A percentile compares a stretch with the other conserved stretches of the same genome.
These are phyloP conservation scores for Morbakka virulenta DNA, from an alignment of 30 jellyfish, hydroid and myxozoan species.

Conservation along the genomic window DNA sequence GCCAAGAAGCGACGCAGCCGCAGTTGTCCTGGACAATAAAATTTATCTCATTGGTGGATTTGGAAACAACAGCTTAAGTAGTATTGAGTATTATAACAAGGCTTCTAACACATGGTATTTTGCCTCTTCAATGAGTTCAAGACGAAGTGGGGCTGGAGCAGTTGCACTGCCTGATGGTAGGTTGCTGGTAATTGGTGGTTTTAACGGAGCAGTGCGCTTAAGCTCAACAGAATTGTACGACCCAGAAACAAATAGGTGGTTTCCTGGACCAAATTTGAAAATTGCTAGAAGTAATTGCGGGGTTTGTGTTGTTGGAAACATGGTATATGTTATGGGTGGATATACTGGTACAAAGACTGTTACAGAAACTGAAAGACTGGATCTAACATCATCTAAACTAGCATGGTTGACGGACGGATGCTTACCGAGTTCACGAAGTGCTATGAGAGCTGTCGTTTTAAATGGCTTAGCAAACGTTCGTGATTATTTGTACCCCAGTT, in stretches of 20 bases:
- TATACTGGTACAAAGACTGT: slow-evolving; percentile 72
- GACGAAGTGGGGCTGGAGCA: slow-evolving; percentile 88
- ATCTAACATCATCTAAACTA: too few relatives aligned
- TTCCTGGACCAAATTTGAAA: slow-evolving; percentile 68
- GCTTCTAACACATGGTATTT: slow-evolving; percentile 52
- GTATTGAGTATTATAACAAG: slow-evolving; percentile 67
- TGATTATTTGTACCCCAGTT: slow-evolving; percentile 6
- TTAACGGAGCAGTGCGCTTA: slow-evolving; percentile 64
- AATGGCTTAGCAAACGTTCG: slow-evolving; percentile 4
- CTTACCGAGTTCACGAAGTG: slow-evolving; percentile 65
- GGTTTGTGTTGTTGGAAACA: slow-evolving; percentile 47
- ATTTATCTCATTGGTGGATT: slow-evolving; percentile 81
- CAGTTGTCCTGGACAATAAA: slow-evolving; percentile 44
- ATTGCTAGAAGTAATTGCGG: slow-evolving; percentile 81
- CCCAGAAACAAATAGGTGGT: slow-evolving; percentile 50
- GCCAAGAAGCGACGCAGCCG: slow-evolving; percentile 82
- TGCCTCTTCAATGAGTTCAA: slow-evolving; percentile 51
- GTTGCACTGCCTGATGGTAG: slow-evolving; percentile 64
- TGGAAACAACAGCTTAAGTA: slow-evolving; percentile 66
- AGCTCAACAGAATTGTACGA: slow-evolving; percentile 68
- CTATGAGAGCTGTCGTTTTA: slow-evolving; percentile 58
- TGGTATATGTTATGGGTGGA: slow-evolving; percentile 80
- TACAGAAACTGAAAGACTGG: slow-evolving; percentile 58
- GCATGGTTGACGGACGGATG: too few relatives aligned
- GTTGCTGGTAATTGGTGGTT: slow-evolving; percentile 79